Evolutionary conservation across 2,797 vertebrate genomes (phyloP).

Genomic region (Danio kyathit): DNA sequence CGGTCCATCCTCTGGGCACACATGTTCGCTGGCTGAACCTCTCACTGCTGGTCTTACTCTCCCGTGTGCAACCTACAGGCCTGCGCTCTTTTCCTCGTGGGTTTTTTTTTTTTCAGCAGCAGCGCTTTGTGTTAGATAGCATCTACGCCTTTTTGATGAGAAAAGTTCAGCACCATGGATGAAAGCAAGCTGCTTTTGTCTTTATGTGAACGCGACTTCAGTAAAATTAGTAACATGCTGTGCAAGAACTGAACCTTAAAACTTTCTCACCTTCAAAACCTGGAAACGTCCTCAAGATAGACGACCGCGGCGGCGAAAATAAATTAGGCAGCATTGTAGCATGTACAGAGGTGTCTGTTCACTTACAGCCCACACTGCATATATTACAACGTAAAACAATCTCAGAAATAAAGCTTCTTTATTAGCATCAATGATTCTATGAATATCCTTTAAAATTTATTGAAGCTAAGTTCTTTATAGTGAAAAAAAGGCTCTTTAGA

Average conservation of each 20-base stretch:
- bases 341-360: not conserved
- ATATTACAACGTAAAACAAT: not conserved
- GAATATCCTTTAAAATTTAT: too few species aligned
- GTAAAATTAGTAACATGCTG: constrained; percentile 9
- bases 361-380: not conserved
- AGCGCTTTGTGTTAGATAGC: constrained; percentile 38
- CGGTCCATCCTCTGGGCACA: constrained; percentile 49
- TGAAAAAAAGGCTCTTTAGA: too few species aligned
- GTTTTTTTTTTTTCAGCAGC: constrained; percentile 12
- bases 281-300: constrained; percentile 20
- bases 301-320: not conserved
- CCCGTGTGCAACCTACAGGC: constrained; percentile 39
- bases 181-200: not conserved
- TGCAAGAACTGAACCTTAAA: not conserved
- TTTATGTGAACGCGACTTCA: not conserved
- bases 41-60: constrained; percentile 28
- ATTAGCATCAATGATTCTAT: too few species aligned
- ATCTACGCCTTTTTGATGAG: constrained; percentile 12
- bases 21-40: constrained; percentile 56
- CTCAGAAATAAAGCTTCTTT: too few species aligned
- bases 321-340: constrained; percentile 4
- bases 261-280: constrained; percentile 26
- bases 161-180: constrained; percentile 23
- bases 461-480: too few species aligned
- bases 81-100: not conserved